phyloP scores from a whole-genome alignment of 2,888 invertebrate species.

The Epinotia nisella region DNA sequence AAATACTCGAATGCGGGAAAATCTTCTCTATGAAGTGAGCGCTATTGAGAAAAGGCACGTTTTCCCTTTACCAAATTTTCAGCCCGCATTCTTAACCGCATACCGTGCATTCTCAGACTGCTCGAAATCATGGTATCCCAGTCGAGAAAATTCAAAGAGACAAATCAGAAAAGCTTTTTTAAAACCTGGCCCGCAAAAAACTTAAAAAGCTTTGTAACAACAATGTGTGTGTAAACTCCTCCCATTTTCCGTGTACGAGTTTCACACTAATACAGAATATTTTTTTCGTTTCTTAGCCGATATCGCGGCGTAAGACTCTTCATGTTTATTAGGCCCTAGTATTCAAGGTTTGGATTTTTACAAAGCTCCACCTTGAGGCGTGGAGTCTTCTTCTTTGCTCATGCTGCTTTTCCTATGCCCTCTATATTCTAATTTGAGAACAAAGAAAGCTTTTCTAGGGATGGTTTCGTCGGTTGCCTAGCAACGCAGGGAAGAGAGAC shows the following conservation, averaged over 20 bases:
- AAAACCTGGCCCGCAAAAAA: slow-evolving; percentile 65
- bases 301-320: slow-evolving; percentile 44
- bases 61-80: slow-evolving; percentile 51
- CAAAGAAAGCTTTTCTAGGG: slow-evolving; percentile 11
- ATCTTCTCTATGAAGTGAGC: slow-evolving; percentile 73
- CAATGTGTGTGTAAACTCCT: slow-evolving; percentile 54
- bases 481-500: slow-evolving; percentile 13
- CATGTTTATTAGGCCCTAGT: slow-evolving; percentile 61
- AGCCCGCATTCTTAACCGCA: slow-evolving; percentile 52
- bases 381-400: slow-evolving; percentile 30
- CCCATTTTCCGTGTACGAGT: slow-evolving; percentile 49
- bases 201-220: slow-evolving; percentile 65
- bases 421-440: slow-evolving; percentile 30
- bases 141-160: slow-evolving; percentile 80
- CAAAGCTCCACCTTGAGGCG: slow-evolving; percentile 57
- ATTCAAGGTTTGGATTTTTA: slow-evolving; percentile 64
- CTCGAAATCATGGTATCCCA: slow-evolving; percentile 63
- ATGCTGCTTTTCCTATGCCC: slow-evolving; percentile 36
- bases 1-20: slow-evolving; percentile 84
- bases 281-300: slow-evolving; percentile 47
- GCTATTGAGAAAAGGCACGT: slow-evolving; percentile 47
- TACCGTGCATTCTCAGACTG: slow-evolving; percentile 68
- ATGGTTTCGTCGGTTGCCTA: slow-evolving; percentile 39
- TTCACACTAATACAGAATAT: slow-evolving; percentile 51
- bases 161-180: slow-evolving; percentile 79